Conservation (phyloP, 2,797 vertebrate species). For the Toxotes lorentzi region DNA sequence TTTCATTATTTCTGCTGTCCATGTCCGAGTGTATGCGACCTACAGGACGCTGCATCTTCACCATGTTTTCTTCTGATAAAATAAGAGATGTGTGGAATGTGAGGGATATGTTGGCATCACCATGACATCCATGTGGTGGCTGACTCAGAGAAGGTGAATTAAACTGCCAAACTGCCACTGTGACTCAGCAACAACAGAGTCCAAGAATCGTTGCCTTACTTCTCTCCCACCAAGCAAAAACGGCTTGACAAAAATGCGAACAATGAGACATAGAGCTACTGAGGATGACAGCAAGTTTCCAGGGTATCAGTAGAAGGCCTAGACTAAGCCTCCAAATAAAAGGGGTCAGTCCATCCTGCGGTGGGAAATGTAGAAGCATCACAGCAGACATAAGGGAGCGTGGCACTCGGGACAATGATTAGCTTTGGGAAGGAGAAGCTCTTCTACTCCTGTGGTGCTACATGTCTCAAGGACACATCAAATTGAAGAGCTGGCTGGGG, state of each 20-base stretch:
- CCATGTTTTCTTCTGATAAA: slow-evolving; percentile 10
- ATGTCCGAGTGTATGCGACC: background rate
- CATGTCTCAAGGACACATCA: slow-evolving; percentile 71
- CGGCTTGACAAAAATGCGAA: slow-evolving; percentile 42
- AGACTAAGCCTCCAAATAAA: slow-evolving; percentile 40
- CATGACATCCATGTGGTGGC: slow-evolving; percentile 49
- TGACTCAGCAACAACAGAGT: slow-evolving; percentile 47
- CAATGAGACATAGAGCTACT: slow-evolving; percentile 28
- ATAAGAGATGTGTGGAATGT: background rate
- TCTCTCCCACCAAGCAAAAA: slow-evolving; percentile 26
- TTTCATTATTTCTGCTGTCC: background rate
- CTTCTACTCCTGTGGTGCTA: slow-evolving; percentile 38
- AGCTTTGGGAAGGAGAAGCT: slow-evolving; percentile 62
- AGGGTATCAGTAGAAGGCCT: slow-evolving; percentile 8
- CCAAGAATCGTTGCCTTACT: slow-evolving; percentile 35
- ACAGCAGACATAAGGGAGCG: slow-evolving; percentile 44
- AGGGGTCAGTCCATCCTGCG: slow-evolving; percentile 43
- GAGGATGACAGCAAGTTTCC: slow-evolving; percentile 21
- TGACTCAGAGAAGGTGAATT: slow-evolving; percentile 42
- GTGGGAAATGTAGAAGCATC: slow-evolving; percentile 34
- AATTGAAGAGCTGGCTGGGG: slow-evolving; percentile 47
- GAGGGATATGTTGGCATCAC: slow-evolving; percentile 31
- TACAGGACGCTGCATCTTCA: background rate
- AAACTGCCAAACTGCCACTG: slow-evolving; percentile 42
- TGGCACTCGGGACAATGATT: slow-evolving; percentile 61